Conservation (phyloP, 1,140 invertebrate genomes). For the Drosophila cardini region DNA sequence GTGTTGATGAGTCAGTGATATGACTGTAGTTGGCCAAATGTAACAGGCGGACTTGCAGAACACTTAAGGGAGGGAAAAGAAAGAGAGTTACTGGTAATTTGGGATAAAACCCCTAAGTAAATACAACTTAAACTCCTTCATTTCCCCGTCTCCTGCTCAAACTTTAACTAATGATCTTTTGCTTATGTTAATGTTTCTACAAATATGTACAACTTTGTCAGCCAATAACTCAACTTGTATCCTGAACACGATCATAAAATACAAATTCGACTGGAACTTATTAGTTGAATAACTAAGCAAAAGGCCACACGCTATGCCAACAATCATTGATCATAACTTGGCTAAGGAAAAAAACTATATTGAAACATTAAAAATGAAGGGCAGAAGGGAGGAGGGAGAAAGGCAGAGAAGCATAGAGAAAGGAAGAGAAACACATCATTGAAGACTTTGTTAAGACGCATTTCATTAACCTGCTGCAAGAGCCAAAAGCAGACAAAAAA, state of each 20-base stretch:
- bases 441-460: slow-evolving; percentile 70
- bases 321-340: slow-evolving; percentile 76
- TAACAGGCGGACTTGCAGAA: neutral
- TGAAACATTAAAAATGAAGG: slow-evolving; percentile 69
- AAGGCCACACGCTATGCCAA: slow-evolving; percentile 77
- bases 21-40: slow-evolving; percentile 19
- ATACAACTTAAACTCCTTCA: too few species aligned
- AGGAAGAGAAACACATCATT: slow-evolving; percentile 51
- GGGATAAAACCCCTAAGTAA: too few species aligned
- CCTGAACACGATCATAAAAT: slow-evolving; percentile 56
- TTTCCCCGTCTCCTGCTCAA: too few species aligned
- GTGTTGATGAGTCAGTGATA: slow-evolving; percentile 73
- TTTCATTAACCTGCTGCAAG: slow-evolving; percentile 78
- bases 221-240: slow-evolving; percentile 32
- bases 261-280: slow-evolving; percentile 51
- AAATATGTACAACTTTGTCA: neutral
- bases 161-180: too few species aligned
- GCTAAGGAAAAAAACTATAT: slow-evolving; percentile 51
- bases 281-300: slow-evolving; percentile 31
- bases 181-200: too few species aligned
- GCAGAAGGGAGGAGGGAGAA: slow-evolving; percentile 30
- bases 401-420: slow-evolving; percentile 31
- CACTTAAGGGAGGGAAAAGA: neutral
- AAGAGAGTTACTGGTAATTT: too few species aligned
- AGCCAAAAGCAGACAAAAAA: slow-evolving; percentile 13